Evolutionary conservation across 2,113 vertebrate genomes (phyloP).

Genomic region (Astur gentilis): DNA sequence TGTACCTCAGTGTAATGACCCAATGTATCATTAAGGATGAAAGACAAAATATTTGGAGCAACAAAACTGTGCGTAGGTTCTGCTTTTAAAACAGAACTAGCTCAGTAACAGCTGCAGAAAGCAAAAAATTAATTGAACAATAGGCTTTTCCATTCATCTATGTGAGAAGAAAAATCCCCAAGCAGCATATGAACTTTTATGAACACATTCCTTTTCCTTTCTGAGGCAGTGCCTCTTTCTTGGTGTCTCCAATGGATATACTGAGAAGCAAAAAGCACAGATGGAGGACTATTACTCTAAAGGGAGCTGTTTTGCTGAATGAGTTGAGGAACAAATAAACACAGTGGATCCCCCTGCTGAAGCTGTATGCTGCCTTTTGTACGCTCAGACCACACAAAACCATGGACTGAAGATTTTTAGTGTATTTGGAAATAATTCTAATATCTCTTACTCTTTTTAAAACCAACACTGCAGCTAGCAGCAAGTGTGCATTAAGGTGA

Average conservation of each 20-base stretch:
- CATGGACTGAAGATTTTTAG: accelerated
- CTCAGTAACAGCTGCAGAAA: constrained; percentile 42
- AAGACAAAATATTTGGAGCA: not conserved
- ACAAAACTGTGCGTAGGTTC: not conserved
- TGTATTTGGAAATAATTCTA: not conserved
- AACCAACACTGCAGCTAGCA: not conserved
- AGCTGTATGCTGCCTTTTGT: not conserved
- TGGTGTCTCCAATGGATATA: not conserved
- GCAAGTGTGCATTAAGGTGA: not conserved
- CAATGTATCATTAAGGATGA: not conserved
- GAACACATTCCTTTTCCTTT: not conserved
- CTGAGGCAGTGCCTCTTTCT: not conserved
- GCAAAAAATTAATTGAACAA: not conserved
- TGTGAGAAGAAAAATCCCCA: not conserved
- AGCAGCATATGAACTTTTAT: not conserved
- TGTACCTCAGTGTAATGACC: not conserved
- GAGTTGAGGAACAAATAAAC: not conserved
- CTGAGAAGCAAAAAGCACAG: not conserved
- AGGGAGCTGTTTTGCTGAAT: not conserved
- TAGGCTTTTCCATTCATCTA: not conserved
- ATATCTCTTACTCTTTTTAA: not conserved
- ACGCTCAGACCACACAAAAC: not conserved
- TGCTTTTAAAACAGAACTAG: constrained; percentile 21
- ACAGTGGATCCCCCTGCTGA: not conserved
- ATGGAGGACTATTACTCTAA: not conserved